Base-by-base conservation (phyloP, 2,113 vertebrate genomes). In the Antigone vipio region DNA sequence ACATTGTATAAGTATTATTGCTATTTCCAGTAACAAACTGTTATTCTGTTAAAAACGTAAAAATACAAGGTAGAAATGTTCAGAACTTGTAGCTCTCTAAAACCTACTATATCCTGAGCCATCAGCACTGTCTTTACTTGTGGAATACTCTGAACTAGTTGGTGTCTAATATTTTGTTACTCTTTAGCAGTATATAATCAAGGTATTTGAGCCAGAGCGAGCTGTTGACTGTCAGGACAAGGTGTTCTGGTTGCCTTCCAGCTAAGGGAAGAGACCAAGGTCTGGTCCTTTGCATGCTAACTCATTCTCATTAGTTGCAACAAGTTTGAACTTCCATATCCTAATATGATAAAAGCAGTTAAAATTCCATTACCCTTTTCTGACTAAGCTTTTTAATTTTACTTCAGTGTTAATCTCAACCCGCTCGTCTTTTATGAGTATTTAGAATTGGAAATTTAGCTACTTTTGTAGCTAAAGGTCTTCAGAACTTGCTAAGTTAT, bases 71-170 rank as follows among this genome's bases (percentile, higher is more conserved):
- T 4, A 55, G 55, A 52, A 49, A 42, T 45, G 11, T 60, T 59
- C 47, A 67, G 49, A 47, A 79, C 18, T 72, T 52, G 12, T 6
- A 60, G 56, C 11, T 58, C 3, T 87, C 40, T 44, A 60, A 87
- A 75, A 77, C 38, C 0, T 40, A 3, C 38, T 0, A 0, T 27
- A 30, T 49, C 14, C 32, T 4, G 2, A 24, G 29, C 18, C 30
- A 22, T 27, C 4, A 59, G 59, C 15, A 19, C 14, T 55, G 23
- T 56, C 49, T 67, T 77, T 24, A 5, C 17, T 22, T 49, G 7
- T 78, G 30, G 58, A 38, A 78, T 47, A 21, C 34, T 10, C 44
- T 64, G 44, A 67, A 44, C 12, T 24, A 59, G 21, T 30, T 66
- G 15, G 5, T 49, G 15, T 30, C 47, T 42, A 27, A 35, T 34